Conservation (phyloP, 2,797 vertebrate genomes). For the Chelmon rostratus region DNA sequence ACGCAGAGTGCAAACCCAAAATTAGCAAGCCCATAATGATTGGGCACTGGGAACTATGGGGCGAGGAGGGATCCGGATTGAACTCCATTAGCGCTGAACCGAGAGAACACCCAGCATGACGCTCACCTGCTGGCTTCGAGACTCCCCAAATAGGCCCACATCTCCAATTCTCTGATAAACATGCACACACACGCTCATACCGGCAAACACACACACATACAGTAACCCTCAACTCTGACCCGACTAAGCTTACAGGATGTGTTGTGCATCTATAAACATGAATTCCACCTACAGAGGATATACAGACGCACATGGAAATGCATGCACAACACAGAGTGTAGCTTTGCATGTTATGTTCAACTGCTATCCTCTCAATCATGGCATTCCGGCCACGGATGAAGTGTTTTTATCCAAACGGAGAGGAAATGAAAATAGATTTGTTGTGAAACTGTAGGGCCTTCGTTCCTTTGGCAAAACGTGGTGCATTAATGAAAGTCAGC, state of each 20-base stretch:
- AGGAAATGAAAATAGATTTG: slow-evolving; percentile 59
- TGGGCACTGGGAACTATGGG: slow-evolving; percentile 44
- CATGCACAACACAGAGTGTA: slow-evolving; percentile 34
- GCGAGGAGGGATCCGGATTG: slow-evolving; percentile 56
- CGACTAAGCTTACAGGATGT: slow-evolving; percentile 68
- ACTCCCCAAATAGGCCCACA: slow-evolving; percentile 59
- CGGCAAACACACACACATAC: slow-evolving; percentile 38
- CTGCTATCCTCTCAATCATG: slow-evolving; percentile 47
- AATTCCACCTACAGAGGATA: slow-evolving; percentile 67
- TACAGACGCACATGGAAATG: slow-evolving; percentile 57
- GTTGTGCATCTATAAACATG: slow-evolving; percentile 74
- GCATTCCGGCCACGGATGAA: slow-evolving; percentile 33
- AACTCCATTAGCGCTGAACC: slow-evolving; percentile 78
- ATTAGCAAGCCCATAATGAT: slow-evolving; percentile 68
- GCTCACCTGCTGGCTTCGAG: slow-evolving; percentile 70
- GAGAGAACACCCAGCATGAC: slow-evolving; percentile 74
- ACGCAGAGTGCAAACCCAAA: slow-evolving; percentile 47
- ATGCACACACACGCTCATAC: slow-evolving; percentile 49
- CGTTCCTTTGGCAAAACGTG: slow-evolving; percentile 28
- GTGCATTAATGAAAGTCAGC: slow-evolving; percentile 42
- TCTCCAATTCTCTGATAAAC: slow-evolving; percentile 67
- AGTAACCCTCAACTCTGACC: slow-evolving; percentile 74
- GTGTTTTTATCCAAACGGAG: slow-evolving; percentile 51
- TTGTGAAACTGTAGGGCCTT: slow-evolving; percentile 31
- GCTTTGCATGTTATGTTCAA: slow-evolving; percentile 50